These are phyloP conservation scores for Cistogaster globosa DNA, from an alignment of 2,888 invertebrate species.

Conservation along the genomic window DNA sequence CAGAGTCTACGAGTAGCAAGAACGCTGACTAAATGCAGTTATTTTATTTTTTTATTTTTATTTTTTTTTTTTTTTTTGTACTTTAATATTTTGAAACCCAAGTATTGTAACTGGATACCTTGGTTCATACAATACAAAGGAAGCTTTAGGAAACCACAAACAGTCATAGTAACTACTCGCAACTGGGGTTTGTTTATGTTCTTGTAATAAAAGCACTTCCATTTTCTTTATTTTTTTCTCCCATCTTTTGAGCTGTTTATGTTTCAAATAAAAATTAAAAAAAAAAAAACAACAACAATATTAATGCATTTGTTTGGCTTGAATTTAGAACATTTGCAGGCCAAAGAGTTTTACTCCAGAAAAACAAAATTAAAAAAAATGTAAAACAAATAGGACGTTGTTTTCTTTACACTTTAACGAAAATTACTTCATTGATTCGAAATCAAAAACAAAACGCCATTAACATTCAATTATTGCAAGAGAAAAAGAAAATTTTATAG, in stretches of 20 bases:
- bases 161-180: conserved; percentile 1
- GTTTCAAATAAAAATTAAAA: conserved; percentile 5
- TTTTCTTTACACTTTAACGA: no score
- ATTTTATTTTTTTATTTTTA: neutral
- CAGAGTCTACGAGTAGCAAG: no score
- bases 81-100: conserved; percentile 5
- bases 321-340: neutral
- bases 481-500: no score
- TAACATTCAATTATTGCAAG: no score
- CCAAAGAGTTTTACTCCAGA: neutral
- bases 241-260: conserved; percentile 8
- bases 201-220: conserved; percentile 31
- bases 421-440: neutral
- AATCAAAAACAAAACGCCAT: neutral
- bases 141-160: conserved; percentile 14
- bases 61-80: neutral
- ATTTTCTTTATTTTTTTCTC: neutral
- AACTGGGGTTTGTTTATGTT: conserved; percentile 23
- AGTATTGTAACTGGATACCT: conserved; percentile 10
- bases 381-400: neutral
- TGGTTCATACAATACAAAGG: neutral
- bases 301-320: conserved; percentile 54
- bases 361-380: neutral
- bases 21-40: no score
- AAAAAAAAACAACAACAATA: neutral